Conservation (phyloP, 2,113 vertebrate species). For the Callipepla californica region DNA sequence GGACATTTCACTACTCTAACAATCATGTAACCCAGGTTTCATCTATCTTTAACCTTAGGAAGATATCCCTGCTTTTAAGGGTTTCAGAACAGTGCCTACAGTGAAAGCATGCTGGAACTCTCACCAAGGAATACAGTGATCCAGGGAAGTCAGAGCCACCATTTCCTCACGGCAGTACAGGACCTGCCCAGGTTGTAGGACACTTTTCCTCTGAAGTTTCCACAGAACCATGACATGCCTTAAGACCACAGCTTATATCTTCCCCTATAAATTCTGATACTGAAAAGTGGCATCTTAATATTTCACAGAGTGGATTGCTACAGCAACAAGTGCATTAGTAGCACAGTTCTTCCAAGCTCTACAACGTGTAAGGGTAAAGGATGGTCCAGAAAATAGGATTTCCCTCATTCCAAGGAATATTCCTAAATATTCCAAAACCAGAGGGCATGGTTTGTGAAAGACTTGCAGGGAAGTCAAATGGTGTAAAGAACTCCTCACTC, state of each 20-base stretch:
- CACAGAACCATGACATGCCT: background rate
- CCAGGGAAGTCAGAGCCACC: background rate
- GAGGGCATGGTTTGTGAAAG: background rate
- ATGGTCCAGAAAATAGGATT: background rate
- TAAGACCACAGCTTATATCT: background rate
- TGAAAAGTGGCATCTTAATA: background rate
- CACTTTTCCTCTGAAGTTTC: background rate
- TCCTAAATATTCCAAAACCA: background rate
- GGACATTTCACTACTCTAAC: constrained; percentile 25
- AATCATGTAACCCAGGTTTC: constrained; percentile 2
- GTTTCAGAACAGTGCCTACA: no score
- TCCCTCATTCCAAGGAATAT: background rate
- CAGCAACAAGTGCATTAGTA: background rate
- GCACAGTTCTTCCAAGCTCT: background rate
- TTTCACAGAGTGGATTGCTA: background rate
- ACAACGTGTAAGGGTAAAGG: background rate
- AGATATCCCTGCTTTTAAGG: background rate
- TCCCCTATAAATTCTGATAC: background rate
- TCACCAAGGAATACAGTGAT: background rate
- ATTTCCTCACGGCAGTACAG: background rate
- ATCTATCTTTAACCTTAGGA: constrained; percentile 23
- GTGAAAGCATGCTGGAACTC: background rate
- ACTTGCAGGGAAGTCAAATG: background rate
- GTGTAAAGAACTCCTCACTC: background rate
- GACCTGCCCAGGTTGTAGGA: background rate